A percentile compares a stretch with the other conserved stretches of the same genome.
Conservation (phyloP, 1,140 invertebrate species). For the Bombus vancouverensis region DNA sequence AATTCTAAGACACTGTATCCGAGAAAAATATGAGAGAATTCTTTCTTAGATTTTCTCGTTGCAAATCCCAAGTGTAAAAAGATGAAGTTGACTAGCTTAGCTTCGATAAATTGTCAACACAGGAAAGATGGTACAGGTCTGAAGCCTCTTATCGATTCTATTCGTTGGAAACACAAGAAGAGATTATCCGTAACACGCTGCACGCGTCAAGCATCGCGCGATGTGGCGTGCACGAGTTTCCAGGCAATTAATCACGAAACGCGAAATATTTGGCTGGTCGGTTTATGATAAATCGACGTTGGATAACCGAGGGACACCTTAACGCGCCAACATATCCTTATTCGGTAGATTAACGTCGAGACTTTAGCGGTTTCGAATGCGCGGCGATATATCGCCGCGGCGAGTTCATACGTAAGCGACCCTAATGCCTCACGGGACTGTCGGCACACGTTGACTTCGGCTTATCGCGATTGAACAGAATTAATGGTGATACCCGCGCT, state of each 20-base stretch:
- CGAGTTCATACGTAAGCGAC: slow-evolving; percentile 67
- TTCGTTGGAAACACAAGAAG: not conserved
- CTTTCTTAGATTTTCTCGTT: not conserved
- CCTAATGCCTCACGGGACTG: slow-evolving; percentile 67
- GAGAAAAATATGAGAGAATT: no score
- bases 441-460: slow-evolving; percentile 65
- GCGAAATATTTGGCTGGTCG: slow-evolving; percentile 17
- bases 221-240: not conserved
- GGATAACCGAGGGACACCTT: slow-evolving; percentile 36
- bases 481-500: slow-evolving; percentile 57
- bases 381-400: slow-evolving; percentile 56
- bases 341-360: slow-evolving; percentile 56
- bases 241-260: slow-evolving; percentile 21
- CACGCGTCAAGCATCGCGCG: not conserved
- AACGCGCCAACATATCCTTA: slow-evolving; percentile 51
- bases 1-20: no score
- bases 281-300: slow-evolving; percentile 44
- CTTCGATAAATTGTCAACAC: not conserved
- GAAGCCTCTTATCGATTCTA: not conserved
- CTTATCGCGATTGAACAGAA: slow-evolving; percentile 67
- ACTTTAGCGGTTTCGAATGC: slow-evolving; percentile 50
- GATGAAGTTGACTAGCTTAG: no score
- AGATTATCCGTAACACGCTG: not conserved
- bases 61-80: not conserved
- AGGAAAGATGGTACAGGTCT: not conserved